These are phyloP conservation scores for Leptinotarsa lineolata DNA, from an alignment of 1,140 invertebrate species.

Conservation along the genomic window DNA sequence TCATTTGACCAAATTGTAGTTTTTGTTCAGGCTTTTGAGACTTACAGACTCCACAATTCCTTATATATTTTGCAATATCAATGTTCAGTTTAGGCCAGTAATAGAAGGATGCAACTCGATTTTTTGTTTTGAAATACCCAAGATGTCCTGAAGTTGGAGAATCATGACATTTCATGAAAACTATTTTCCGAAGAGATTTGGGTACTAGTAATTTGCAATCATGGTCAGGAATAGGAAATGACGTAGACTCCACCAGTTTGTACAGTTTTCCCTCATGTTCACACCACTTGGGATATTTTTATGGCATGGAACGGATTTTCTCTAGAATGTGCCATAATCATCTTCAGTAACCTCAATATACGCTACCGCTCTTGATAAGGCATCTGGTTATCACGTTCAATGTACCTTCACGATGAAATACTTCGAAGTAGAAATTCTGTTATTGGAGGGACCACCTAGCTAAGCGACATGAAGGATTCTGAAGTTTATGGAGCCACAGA, in stretches of 20 bases:
- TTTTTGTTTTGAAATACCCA: slow-evolving; percentile 27
- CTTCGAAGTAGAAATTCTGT: slow-evolving; percentile 18
- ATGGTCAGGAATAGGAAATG: too few species aligned
- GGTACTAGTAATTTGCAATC: too few species aligned
- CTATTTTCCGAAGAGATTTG: too few species aligned
- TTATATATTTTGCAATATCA: not conserved
- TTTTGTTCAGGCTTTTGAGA: not conserved
- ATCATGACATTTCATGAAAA: slow-evolving; percentile 17
- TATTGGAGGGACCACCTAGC: too few species aligned
- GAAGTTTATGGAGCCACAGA: slow-evolving; percentile 56
- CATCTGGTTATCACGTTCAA: slow-evolving; percentile 6
- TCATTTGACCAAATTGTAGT: slow-evolving; percentile 15
- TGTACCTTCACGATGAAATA: slow-evolving; percentile 7
- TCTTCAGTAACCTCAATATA: not conserved
- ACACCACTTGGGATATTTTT: slow-evolving; percentile 18
- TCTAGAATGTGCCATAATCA: slow-evolving; percentile 8
- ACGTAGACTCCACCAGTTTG: too few species aligned
- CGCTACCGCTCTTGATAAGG: slow-evolving; percentile 12
- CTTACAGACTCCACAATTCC: not conserved
- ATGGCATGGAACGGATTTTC: slow-evolving; percentile 3
- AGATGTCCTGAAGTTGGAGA: slow-evolving; percentile 19
- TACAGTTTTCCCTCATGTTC: too few species aligned
- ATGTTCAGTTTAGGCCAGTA: slow-evolving; percentile 17
- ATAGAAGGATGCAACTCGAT: slow-evolving; percentile 12
- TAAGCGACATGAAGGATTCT: slow-evolving; percentile 54